These are phyloP conservation scores for Mirounga angustirostris DNA, from an alignment of 2,113 vertebrate species.

Conservation along the genomic window DNA sequence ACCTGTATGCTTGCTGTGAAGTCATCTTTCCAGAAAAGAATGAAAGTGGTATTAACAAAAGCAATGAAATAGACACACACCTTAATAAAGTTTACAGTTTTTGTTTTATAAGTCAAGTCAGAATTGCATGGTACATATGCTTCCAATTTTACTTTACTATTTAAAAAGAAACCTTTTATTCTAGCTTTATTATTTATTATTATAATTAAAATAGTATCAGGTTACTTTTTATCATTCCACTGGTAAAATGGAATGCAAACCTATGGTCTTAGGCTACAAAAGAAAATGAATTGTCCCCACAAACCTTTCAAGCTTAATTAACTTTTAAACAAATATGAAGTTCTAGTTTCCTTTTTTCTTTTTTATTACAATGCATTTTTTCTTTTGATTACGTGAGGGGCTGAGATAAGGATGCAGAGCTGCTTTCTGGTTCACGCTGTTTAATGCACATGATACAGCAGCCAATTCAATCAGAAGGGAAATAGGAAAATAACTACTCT, in stretches of 20 bases:
- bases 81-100: slow-evolving; percentile 36
- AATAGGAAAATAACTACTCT: slow-evolving; percentile 54
- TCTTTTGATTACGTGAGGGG: slow-evolving; percentile 54
- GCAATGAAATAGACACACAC: slow-evolving; percentile 19
- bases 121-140: not conserved
- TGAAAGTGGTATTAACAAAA: slow-evolving; percentile 41
- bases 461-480: slow-evolving; percentile 58
- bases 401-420: slow-evolving; percentile 57
- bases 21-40: slow-evolving; percentile 49
- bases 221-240: slow-evolving; percentile 63
- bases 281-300: slow-evolving; percentile 66
- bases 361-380: slow-evolving; percentile 60
- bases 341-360: slow-evolving; percentile 17
- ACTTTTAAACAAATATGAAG: slow-evolving; percentile 70
- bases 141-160: slow-evolving; percentile 67
- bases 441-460: not conserved
- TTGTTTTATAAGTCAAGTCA: not conserved
- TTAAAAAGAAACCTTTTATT: slow-evolving; percentile 67
- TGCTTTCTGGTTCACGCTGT: slow-evolving; percentile 39
- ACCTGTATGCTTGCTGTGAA: slow-evolving; percentile 24
- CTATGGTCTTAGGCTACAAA: slow-evolving; percentile 63
- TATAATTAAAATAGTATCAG: slow-evolving; percentile 55
- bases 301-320: slow-evolving; percentile 80
- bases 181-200: slow-evolving; percentile 70
- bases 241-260: slow-evolving; percentile 51